Percentiles rank a stretch among this genome's conserved stretches.
Evolutionary conservation across 2,888 invertebrate species (phyloP).

Genomic region (Agriopis leucophaearia): DNA sequence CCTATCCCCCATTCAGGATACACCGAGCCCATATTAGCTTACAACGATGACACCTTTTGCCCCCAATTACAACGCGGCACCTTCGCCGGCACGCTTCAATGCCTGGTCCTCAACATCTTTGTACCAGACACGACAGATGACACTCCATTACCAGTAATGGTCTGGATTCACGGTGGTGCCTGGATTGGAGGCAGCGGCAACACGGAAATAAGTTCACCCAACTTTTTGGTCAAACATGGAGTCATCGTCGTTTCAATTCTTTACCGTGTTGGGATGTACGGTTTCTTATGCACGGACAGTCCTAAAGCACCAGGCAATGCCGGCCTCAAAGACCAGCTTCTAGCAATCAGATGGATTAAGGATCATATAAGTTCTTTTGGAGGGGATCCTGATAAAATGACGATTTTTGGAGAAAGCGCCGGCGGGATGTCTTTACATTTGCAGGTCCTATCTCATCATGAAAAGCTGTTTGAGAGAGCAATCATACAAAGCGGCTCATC

Average conservation of each 20-base stretch:
- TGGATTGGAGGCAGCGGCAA: conserved; percentile 9
- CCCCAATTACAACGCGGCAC: not conserved
- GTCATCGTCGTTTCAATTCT: conserved; percentile 51
- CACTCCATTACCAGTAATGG: conserved; percentile 17
- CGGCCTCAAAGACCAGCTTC: conserved; percentile 53
- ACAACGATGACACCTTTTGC: conserved; percentile 11
- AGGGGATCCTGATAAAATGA: conserved; percentile 46
- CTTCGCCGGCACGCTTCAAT: conserved; percentile 4
- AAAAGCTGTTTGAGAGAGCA: conserved; percentile 50
- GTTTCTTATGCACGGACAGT: conserved; percentile 53
- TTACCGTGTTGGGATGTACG: conserved; percentile 54
- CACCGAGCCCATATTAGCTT: conserved; percentile 8
- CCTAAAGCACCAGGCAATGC: conserved; percentile 55
- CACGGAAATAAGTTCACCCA: not conserved
- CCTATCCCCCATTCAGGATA: conserved; percentile 13
- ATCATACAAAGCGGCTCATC: conserved; percentile 47
- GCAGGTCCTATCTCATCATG: conserved; percentile 49
- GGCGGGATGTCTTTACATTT: conserved; percentile 49
- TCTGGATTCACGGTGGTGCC: conserved; percentile 18
- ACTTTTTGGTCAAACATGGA: conserved; percentile 48
- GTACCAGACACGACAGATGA: conserved; percentile 7
- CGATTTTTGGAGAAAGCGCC: conserved; percentile 45
- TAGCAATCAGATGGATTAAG: conserved; percentile 53
- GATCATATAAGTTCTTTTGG: conserved; percentile 54
- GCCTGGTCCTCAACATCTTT: conserved; percentile 12